Evolutionary conservation across 2,113 vertebrate genomes (phyloP).

Genomic region (Rattus norvegicus): DNA sequence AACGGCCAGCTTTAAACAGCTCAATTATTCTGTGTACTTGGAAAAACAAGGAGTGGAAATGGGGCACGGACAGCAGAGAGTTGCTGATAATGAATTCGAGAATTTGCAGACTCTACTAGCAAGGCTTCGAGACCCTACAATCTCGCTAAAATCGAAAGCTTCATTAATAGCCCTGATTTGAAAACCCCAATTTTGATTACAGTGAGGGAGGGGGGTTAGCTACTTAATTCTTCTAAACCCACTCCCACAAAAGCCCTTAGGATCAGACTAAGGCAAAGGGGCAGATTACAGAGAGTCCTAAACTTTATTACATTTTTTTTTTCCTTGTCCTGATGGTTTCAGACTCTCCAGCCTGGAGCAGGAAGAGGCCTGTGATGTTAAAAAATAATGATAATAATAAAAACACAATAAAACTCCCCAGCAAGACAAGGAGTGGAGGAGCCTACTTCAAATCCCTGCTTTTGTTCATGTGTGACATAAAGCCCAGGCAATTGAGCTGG

Average conservation of each 20-base stretch:
- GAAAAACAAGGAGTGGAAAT: not conserved
- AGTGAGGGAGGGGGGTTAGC: not conserved
- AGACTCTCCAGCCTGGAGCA: conserved; percentile 30
- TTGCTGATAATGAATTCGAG: not conserved
- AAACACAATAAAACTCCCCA: conserved; percentile 56
- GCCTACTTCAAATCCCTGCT: not conserved
- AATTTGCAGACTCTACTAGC: not conserved
- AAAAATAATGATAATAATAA: not conserved
- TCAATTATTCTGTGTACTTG: not conserved
- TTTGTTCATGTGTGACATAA: conserved; percentile 67
- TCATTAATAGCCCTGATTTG: not conserved
- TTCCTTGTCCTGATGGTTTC: conserved; percentile 44
- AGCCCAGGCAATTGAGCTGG: not conserved
- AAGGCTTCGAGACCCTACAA: not conserved
- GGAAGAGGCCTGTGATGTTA: conserved; percentile 33
- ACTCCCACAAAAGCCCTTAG: not conserved
- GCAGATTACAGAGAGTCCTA: conserved; percentile 14
- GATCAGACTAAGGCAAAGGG: not conserved
- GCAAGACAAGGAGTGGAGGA: conserved; percentile 54
- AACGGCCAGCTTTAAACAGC: not conserved
- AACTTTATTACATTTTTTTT: conserved; percentile 29
- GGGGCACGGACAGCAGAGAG: not conserved
- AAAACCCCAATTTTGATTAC: conserved; percentile 51
- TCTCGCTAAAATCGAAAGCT: not conserved
- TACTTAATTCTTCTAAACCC: conserved; percentile 40